Conservation (phyloP, 2,888 invertebrate genomes). For the Chloroclystis v-ata region DNA sequence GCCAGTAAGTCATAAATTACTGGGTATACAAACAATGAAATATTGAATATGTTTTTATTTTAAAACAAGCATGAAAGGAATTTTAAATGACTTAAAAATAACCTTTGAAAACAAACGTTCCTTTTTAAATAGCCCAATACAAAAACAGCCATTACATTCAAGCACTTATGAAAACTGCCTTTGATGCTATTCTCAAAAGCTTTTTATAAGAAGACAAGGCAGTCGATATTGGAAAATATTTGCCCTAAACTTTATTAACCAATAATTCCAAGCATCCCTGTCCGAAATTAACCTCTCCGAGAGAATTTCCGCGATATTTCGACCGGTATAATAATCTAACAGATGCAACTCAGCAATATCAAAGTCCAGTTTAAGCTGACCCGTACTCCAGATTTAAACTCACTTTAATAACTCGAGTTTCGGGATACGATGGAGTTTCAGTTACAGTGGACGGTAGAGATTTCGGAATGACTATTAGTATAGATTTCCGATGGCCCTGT, state of each 20-base stretch:
- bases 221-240: constrained; percentile 19
- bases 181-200: too few relatives aligned
- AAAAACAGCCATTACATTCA: too few relatives aligned
- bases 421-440: constrained; percentile 24
- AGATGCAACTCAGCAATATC: constrained; percentile 54
- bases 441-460: constrained; percentile 34
- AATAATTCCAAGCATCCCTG: constrained; percentile 37
- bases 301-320: constrained; percentile 47
- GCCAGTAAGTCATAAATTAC: too few relatives aligned
- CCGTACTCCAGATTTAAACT: constrained; percentile 17
- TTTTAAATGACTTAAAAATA: too few relatives aligned
- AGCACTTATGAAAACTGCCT: not conserved
- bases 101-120: too few relatives aligned
- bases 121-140: too few relatives aligned
- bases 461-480: constrained; percentile 52
- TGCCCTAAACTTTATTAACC: constrained; percentile 31
- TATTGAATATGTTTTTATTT: too few relatives aligned
- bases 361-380: constrained; percentile 33
- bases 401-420: constrained; percentile 1
- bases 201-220: constrained; percentile 19
- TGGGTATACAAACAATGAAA: too few relatives aligned
- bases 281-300: constrained; percentile 52
- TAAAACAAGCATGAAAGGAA: too few relatives aligned
- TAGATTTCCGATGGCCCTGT: constrained; percentile 48
- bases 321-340: constrained; percentile 50